These are phyloP conservation scores for Crossaster papposus DNA, from an alignment of 53 echinoderm and acorn worm species.

Conservation along the genomic window DNA sequence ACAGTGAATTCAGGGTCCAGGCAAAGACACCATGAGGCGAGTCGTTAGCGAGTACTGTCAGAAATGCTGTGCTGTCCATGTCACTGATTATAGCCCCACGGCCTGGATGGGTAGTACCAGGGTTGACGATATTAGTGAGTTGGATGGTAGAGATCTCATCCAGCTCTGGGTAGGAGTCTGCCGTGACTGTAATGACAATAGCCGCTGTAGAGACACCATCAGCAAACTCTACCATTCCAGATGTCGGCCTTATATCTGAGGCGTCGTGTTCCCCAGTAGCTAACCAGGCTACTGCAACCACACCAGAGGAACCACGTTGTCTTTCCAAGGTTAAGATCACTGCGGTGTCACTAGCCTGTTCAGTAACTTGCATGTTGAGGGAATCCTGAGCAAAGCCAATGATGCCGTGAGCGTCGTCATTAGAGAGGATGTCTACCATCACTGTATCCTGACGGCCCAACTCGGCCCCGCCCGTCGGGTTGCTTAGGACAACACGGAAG, in stretches of 20 bases:
- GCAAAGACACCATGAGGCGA: conserved; percentile 97
- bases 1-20: conserved; percentile 80
- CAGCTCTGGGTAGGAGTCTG: conserved; percentile 84
- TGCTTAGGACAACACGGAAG: conserved; percentile 73
- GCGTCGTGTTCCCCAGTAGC: conserved; percentile 79
- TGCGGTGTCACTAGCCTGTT: conserved; percentile 71
- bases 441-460: conserved; percentile 72
- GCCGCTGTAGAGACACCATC: conserved; percentile 81
- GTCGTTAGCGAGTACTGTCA: conserved; percentile 89
- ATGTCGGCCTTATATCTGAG: conserved; percentile 76
- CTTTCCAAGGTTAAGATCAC: conserved; percentile 88
- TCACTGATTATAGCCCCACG: conserved; percentile 86
- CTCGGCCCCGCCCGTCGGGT: conserved; percentile 86
- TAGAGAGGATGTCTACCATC: conserved; percentile 77
- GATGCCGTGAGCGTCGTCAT: conserved; percentile 94
- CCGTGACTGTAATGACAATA: conserved; percentile 84
- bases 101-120: conserved; percentile 73
- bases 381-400: conserved; percentile 69
- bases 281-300: conserved; percentile 91
- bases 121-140: conserved; percentile 80
- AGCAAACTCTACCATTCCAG: conserved; percentile 92
- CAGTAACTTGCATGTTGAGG: conserved; percentile 70
- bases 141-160: conserved; percentile 85
- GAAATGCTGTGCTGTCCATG: conserved; percentile 63
- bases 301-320: conserved; percentile 78